phyloP scores from a whole-genome alignment of 2,888 invertebrate species.

The Clanis bilineata region DNA sequence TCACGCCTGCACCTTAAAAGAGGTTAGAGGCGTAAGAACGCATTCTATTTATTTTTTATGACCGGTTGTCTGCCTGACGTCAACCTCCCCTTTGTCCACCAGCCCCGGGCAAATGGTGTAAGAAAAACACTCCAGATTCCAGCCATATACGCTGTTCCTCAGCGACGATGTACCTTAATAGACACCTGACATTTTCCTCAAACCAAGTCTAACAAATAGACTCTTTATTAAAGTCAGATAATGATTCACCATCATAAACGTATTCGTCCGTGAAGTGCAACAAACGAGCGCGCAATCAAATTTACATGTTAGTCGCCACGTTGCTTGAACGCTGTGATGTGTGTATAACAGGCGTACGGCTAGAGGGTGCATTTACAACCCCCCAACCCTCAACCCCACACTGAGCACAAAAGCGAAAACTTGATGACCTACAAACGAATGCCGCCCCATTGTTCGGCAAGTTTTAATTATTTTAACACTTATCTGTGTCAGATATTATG shows the following conservation, averaged over 20 bases:
- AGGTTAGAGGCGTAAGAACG: too few species aligned
- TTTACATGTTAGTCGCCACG: slow-evolving; percentile 33
- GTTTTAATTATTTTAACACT: slow-evolving; percentile 41
- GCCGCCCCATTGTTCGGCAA: slow-evolving; percentile 41
- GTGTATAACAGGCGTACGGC: slow-evolving; percentile 2
- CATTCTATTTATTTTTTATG: too few species aligned
- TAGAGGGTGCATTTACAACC: slow-evolving; percentile 7
- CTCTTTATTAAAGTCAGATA: too few species aligned
- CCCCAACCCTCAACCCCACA: slow-evolving; percentile 15
- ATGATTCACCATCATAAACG: not conserved
- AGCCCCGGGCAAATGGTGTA: too few species aligned
- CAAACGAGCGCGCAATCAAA: slow-evolving; percentile 29
- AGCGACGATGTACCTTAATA: too few species aligned
- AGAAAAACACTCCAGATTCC: too few species aligned
- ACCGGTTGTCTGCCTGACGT: too few species aligned
- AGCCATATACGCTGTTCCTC: too few species aligned
- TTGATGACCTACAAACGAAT: slow-evolving; percentile 52
- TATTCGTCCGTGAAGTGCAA: not conserved
- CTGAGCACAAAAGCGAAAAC: slow-evolving; percentile 47
- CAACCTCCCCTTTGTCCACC: too few species aligned
- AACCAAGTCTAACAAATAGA: too few species aligned
- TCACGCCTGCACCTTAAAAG: too few species aligned
- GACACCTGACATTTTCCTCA: too few species aligned
- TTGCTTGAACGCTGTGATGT: slow-evolving; percentile 18
- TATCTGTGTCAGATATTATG: slow-evolving; percentile 9